Evolutionary conservation across 1,140 invertebrate species (phyloP), one percentile per base, ranked within the genome.

Genomic region (Lasioglossum albipes): DNA sequence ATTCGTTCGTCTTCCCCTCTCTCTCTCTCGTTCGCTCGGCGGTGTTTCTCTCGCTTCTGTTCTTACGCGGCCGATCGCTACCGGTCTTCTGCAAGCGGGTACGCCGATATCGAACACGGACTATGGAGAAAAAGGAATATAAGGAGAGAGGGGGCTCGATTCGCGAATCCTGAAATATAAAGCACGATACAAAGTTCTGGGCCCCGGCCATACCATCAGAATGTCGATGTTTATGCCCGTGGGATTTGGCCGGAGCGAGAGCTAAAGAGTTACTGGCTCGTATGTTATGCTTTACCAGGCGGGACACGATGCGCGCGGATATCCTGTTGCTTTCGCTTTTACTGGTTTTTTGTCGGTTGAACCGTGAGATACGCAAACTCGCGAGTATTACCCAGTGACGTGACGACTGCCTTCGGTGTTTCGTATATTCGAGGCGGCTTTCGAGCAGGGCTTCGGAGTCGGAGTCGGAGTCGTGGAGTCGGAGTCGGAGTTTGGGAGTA

Each of bases 31-130:
- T 7, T 7, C 20, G 0, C 5, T 7, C 20, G 5, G 20, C n/a
- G 7, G 10, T 3, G 12, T 7, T 36, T 13, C 41, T 61, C 69
- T 74, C 57, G 31, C 64, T 57, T 75, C 67, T 68, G 54, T 64
- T 41, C 64, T 61, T 69, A 31, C 57, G 45, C 70, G 42, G 10
- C 0, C 27, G 31, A 72, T 79, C 54, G 81, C 84, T 86, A 84
- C 82, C 71, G 75, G 78, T 86, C 73, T 87, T 86, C 74, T 62
- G 49, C 10, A 67, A 84, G 75, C 75, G 77, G 27, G 27, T 27
- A 27, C 27, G 27, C 27, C 41, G 67, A 85, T 36, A 36, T 36
- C 45, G 45, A 13, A 49, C 13, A 10, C 10, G 13, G 13, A 1
- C 45, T 45, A 9, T 1, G 45, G 45, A 45, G 7, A 12, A 12